These are phyloP conservation scores for Sakesphorus luctuosus DNA, from an alignment of 2,113 vertebrate genomes.

Conservation along the genomic window DNA sequence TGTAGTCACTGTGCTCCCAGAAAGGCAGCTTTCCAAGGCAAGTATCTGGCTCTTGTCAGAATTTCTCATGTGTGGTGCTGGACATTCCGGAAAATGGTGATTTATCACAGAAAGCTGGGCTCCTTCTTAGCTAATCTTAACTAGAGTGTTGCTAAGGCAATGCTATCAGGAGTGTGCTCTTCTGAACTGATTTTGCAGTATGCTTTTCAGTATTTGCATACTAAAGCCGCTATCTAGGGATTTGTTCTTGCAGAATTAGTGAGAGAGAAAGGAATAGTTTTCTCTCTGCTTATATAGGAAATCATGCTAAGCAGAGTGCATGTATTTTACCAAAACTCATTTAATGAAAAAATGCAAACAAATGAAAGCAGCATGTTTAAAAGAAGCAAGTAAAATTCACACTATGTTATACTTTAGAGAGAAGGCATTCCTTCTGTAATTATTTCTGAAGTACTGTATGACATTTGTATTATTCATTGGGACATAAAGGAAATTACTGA, in stretches of 20 bases:
- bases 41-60: neutral
- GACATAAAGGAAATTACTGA: conserved; percentile 30
- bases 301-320: neutral
- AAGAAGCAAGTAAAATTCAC: neutral
- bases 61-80: neutral
- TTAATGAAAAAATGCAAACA: neutral
- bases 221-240: conserved; percentile 35
- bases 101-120: conserved; percentile 5
- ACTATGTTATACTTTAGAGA: neutral
- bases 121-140: conserved; percentile 24
- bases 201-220: conserved; percentile 51
- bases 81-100: neutral
- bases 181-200: conserved; percentile 48
- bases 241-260: neutral
- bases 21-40: neutral
- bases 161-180: conserved; percentile 36
- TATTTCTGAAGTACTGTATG: conserved; percentile 5
- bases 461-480: neutral
- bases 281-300: neutral
- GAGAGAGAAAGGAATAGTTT: neutral
- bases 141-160: conserved; percentile 62
- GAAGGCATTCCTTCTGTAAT: conserved; percentile 10
- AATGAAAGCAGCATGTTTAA: neutral
- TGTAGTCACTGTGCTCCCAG: neutral
- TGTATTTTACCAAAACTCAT: conserved; percentile 1